Conservation (phyloP, 2,113 vertebrate genomes). For the Parotia lawesii region DNA sequence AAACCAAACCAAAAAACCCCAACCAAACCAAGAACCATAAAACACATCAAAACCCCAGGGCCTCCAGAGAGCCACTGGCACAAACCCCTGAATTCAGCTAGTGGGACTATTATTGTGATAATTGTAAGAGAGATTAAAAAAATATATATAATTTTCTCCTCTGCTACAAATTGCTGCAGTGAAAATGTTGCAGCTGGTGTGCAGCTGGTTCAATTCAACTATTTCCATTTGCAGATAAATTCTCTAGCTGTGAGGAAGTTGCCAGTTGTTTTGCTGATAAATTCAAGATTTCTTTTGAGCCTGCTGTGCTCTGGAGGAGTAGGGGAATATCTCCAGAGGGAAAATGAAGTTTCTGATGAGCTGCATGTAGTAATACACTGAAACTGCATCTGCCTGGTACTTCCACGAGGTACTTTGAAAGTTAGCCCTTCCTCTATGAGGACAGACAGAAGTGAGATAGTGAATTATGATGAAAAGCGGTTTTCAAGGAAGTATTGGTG, state of each 20-base stretch:
- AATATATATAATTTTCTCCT: neutral
- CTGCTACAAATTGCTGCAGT: neutral
- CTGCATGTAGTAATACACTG: neutral
- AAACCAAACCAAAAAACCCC: neutral
- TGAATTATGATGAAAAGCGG: neutral
- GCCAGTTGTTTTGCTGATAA: slow-evolving; percentile 19
- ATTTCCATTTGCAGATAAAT: neutral
- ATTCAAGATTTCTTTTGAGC: slow-evolving; percentile 10
- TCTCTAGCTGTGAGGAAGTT: neutral
- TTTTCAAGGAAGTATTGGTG: neutral
- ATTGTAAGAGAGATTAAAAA: neutral
- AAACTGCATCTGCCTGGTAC: neutral
- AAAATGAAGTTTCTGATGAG: neutral
- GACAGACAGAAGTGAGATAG: neutral
- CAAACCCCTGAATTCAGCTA: neutral
- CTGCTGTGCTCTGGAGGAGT: neutral
- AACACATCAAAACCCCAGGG: neutral
- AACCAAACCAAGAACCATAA: neutral
- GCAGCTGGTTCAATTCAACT: slow-evolving; percentile 31
- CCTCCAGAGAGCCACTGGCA: neutral
- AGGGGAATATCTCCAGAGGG: neutral
- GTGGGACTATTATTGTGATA: neutral
- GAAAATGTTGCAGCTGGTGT: slow-evolving; percentile 25
- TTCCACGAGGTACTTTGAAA: neutral
- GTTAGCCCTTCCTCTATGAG: neutral